Conservation (phyloP, 2,797 vertebrate genomes). For the Acanthopagrus latus region DNA sequence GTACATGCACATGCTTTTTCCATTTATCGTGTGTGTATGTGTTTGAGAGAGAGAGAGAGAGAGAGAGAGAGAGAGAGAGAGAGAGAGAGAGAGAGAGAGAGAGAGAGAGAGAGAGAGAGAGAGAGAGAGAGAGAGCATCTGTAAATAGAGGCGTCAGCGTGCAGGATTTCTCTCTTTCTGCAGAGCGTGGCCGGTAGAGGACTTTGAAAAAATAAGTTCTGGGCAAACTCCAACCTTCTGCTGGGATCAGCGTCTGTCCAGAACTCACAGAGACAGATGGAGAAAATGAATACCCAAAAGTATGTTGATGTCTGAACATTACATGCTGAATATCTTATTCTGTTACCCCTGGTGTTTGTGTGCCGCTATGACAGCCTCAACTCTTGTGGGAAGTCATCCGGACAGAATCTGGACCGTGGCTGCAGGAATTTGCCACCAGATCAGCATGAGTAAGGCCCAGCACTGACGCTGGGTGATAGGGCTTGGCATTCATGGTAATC, state of each 20-base stretch:
- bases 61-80: no score
- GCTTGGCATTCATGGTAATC: background rate
- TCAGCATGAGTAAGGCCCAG: background rate
- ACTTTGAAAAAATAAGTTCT: slow-evolving; percentile 46
- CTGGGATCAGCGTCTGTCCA: slow-evolving; percentile 36
- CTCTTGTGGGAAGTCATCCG: no score
- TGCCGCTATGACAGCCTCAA: background rate
- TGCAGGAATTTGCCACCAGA: background rate
- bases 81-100: no score
- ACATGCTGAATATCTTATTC: background rate
- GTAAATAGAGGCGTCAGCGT: background rate
- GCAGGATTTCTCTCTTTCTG: slow-evolving; percentile 29
- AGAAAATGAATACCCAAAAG: background rate
- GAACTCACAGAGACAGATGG: slow-evolving; percentile 6
- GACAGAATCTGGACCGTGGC: background rate
- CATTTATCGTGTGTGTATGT: background rate
- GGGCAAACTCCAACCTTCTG: slow-evolving; percentile 39
- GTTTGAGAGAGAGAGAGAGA: background rate
- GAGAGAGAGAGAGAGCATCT: background rate
- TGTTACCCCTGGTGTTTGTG: no score
- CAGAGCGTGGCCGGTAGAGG: slow-evolving; percentile 29
- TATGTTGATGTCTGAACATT: background rate
- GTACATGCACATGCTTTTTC: slow-evolving; percentile 3
- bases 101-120: no score
- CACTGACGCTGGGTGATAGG: background rate